Evolutionary conservation across 2,888 invertebrate species (phyloP).

Genomic region (Aspidiotus destructor): DNA sequence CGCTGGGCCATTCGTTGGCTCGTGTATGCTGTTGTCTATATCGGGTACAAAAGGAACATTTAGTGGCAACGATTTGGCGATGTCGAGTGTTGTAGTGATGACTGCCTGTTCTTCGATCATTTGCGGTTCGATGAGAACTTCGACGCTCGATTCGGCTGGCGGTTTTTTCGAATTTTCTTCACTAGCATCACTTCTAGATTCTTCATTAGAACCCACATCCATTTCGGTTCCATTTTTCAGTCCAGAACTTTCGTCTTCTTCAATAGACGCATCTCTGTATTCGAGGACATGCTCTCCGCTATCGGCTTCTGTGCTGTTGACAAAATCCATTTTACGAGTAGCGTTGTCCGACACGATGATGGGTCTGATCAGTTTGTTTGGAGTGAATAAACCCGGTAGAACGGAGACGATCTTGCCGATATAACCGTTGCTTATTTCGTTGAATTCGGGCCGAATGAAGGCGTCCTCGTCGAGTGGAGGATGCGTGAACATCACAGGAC

Average conservation of each 20-base stretch:
- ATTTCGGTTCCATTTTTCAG: neutral
- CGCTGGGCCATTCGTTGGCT: neutral
- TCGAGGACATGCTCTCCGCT: slow-evolving; percentile 11
- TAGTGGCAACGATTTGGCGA: slow-evolving; percentile 23
- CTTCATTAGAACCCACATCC: neutral
- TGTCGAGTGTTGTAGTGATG: slow-evolving; percentile 24
- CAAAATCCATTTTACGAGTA: neutral
- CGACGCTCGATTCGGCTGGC: slow-evolving; percentile 3
- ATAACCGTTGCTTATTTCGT: slow-evolving; percentile 28
- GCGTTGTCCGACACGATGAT: slow-evolving; percentile 16
- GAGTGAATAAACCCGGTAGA: slow-evolving; percentile 9
- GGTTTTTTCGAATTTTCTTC: neutral
- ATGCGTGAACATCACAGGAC: neutral
- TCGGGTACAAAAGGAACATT: slow-evolving; percentile 20
- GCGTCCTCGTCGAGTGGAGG: neutral
- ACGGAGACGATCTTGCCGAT: slow-evolving; percentile 27
- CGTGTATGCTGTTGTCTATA: slow-evolving; percentile 16
- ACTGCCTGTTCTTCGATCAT: slow-evolving; percentile 28
- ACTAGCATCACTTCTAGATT: neutral
- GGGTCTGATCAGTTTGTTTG: slow-evolving; percentile 11
- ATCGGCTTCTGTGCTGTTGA: neutral
- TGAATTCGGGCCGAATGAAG: slow-evolving; percentile 21
- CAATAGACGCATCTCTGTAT: slow-evolving; percentile 6
- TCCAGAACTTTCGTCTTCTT: slow-evolving; percentile 2
- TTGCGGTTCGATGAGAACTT: slow-evolving; percentile 24